Evolutionary conservation across 1,140 invertebrate species (phyloP).

Genomic region (Bactericera cockerelli): DNA sequence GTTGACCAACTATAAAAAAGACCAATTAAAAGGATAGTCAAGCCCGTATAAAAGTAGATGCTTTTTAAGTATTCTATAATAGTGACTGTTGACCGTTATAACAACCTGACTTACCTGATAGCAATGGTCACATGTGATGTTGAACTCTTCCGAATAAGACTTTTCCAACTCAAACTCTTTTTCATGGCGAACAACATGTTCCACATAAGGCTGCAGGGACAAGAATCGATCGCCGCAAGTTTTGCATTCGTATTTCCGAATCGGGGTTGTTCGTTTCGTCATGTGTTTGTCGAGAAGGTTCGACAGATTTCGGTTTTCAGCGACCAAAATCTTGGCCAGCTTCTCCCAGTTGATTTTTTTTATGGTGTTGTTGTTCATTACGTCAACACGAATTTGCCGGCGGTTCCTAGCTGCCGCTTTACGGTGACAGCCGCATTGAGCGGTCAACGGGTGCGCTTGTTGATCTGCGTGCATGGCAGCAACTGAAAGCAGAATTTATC

Average conservation of each 20-base stretch:
- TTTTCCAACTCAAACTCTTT: neutral
- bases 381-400: neutral
- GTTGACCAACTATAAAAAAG: too few species aligned
- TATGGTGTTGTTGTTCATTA: neutral
- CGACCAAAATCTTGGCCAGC: neutral
- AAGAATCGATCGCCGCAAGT: neutral
- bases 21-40: too few species aligned
- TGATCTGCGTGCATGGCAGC: too few species aligned
- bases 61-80: too few species aligned
- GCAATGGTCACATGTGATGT: constrained; percentile 2
- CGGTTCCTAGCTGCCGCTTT: too few species aligned
- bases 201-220: neutral
- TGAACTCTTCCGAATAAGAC: neutral
- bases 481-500: too few species aligned
- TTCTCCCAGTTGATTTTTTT: neutral
- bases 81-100: too few species aligned
- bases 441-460: too few species aligned
- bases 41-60: too few species aligned
- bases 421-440: too few species aligned
- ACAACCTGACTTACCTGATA: constrained; percentile 6
- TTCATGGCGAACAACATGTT: neutral
- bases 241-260: neutral
- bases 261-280: neutral
- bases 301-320: neutral
- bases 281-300: neutral